Conservation (phyloP, 2,113 vertebrate genomes). For the Xiphias gladius region DNA sequence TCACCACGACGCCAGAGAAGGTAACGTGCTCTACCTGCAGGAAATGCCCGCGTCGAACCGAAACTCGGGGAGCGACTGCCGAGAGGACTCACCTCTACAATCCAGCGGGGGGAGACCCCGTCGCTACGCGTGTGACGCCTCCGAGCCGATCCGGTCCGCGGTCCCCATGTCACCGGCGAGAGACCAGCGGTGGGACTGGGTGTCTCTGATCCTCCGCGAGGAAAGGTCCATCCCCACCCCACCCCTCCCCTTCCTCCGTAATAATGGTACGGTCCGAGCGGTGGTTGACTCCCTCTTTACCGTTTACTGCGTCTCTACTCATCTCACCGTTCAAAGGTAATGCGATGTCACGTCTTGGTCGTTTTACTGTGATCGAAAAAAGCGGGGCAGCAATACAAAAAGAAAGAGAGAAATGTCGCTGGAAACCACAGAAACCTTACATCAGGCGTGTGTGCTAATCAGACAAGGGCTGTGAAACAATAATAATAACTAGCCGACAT, state of each 20-base stretch:
- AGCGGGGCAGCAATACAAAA: background rate
- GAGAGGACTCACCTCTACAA: slow-evolving; percentile 47
- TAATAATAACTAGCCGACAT: background rate
- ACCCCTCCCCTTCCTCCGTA: background rate
- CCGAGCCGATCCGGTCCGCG: slow-evolving; percentile 2
- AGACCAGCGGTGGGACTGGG: slow-evolving; percentile 46
- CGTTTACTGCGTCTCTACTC: background rate
- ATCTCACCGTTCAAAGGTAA: background rate
- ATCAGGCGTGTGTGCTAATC: background rate
- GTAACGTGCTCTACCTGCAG: slow-evolving; percentile 14
- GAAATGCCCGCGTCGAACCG: background rate
- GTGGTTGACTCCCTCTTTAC: background rate
- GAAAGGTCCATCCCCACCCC: slow-evolving; percentile 9
- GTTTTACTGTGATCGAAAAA: background rate
- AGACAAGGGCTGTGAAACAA: background rate
- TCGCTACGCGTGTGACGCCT: slow-evolving; percentile 8
- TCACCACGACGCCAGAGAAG: background rate
- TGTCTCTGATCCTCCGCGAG: slow-evolving; percentile 65
- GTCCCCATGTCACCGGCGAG: slow-evolving; percentile 54
- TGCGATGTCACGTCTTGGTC: too few species aligned
- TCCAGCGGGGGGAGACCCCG: background rate
- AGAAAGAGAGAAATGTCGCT: too few species aligned
- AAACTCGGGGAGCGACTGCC: too few species aligned
- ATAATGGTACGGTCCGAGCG: slow-evolving; percentile 59
- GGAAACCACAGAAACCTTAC: background rate